Conservation (phyloP, 2,113 vertebrate genomes). For the Hemicordylus capensis region DNA sequence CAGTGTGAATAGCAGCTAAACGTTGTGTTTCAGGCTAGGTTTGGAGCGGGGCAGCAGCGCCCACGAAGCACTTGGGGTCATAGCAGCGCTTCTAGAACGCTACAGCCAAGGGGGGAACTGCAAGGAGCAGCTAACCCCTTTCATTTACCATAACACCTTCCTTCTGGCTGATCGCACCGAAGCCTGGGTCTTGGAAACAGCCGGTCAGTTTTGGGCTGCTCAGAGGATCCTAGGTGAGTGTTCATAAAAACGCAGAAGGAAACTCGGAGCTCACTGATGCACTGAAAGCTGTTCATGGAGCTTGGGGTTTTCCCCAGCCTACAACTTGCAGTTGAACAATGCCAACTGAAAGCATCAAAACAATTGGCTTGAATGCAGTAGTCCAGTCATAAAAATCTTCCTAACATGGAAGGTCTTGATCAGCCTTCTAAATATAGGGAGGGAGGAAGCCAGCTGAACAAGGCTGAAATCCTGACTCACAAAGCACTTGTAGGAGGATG, state of each 20-base stretch:
- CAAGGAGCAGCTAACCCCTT: slow-evolving; percentile 82
- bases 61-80: slow-evolving; percentile 80
- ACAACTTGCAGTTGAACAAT: too few species aligned
- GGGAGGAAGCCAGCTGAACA: too few species aligned
- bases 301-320: too few species aligned
- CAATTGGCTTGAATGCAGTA: too few species aligned
- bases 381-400: too few species aligned
- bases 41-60: slow-evolving; percentile 87
- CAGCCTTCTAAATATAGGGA: too few species aligned
- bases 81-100: slow-evolving; percentile 81
- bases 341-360: too few species aligned
- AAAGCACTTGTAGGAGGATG: too few species aligned
- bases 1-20: not conserved
- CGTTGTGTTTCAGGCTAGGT: slow-evolving; percentile 76
- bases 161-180: slow-evolving; percentile 88
- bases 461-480: too few species aligned
- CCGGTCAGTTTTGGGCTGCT: slow-evolving; percentile 89
- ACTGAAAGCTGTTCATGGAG: not conserved
- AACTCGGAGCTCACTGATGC: rapidly evolving
- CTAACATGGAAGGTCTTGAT: too few species aligned
- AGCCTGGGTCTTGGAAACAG: slow-evolving; percentile 94
- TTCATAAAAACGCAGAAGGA: not conserved
- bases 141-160: slow-evolving; percentile 95
- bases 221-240: slow-evolving; percentile 85
- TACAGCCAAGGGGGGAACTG: slow-evolving; percentile 92